Evolutionary conservation across 1,140 invertebrate genomes (phyloP).

Genomic region (Pseudomyrmex gracilis): DNA sequence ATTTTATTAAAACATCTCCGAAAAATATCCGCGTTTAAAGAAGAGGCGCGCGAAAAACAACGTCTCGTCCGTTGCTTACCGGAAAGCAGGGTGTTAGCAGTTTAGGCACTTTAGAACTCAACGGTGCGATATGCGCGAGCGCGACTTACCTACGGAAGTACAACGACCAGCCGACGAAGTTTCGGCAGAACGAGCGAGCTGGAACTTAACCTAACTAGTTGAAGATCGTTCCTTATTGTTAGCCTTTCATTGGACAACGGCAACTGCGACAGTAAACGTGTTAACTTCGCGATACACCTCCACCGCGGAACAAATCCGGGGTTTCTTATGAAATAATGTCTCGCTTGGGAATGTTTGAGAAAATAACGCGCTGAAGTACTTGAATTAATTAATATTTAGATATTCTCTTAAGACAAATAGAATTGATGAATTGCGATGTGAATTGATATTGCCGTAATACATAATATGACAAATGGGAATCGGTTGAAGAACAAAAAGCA

Average conservation of each 20-base stretch:
- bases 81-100: conserved; percentile 72
- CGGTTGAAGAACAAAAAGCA: conserved; percentile 6
- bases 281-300: conserved; percentile 66
- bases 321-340: conserved; percentile 39
- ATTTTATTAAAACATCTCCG: too few relatives aligned
- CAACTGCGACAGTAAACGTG: conserved; percentile 68
- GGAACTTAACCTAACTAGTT: conserved; percentile 82
- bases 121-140: conserved; percentile 72
- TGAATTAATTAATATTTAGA: too few relatives aligned
- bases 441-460: not conserved
- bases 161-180: conserved; percentile 74
- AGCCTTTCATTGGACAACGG: conserved; percentile 73
- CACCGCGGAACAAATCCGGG: conserved; percentile 45
- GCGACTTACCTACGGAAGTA: conserved; percentile 77
- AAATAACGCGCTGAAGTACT: not conserved
- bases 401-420: too few relatives aligned
- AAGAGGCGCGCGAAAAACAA: conserved; percentile 28
- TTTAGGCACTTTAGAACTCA: conserved; percentile 75
- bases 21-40: not conserved
- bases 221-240: conserved; percentile 79
- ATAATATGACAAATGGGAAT: conserved; percentile 10
- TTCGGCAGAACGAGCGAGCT: conserved; percentile 74
- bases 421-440: not conserved
- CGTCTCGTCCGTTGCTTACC: conserved; percentile 51
- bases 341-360: not conserved